Evolutionary conservation across 2,888 invertebrate genomes (phyloP).

Genomic region (Archaeoteleia sp.): DNA sequence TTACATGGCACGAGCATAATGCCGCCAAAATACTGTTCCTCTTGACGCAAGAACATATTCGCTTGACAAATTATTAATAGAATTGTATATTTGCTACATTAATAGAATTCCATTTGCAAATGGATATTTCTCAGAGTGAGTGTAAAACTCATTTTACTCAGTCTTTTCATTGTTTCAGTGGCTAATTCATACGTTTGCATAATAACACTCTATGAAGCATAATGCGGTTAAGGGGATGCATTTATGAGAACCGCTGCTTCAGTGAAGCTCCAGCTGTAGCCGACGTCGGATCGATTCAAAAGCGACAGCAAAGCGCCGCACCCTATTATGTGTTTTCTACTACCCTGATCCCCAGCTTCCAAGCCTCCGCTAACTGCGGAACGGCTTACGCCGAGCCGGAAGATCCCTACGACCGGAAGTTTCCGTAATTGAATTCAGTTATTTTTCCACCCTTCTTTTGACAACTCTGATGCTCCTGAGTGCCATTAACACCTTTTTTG

Average conservation of each 20-base stretch:
- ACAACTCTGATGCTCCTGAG: slow-evolving; percentile 18
- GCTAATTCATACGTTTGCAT: slow-evolving; percentile 44
- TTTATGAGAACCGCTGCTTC: slow-evolving; percentile 67
- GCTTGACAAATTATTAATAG: too few relatives aligned
- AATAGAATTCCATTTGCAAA: too few relatives aligned
- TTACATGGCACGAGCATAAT: too few relatives aligned
- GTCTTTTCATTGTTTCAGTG: slow-evolving; percentile 30
- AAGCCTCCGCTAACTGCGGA: slow-evolving; percentile 53
- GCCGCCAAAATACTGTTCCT: too few relatives aligned
- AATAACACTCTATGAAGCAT: slow-evolving; percentile 30
- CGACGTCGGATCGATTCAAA: slow-evolving; percentile 73
- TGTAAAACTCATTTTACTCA: too few relatives aligned
- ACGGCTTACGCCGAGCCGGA: slow-evolving; percentile 61
- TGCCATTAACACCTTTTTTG: slow-evolving; percentile 18
- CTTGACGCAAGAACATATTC: too few relatives aligned
- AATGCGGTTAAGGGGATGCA: slow-evolving; percentile 48
- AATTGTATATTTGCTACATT: too few relatives aligned
- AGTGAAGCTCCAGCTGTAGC: slow-evolving; percentile 65
- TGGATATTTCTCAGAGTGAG: too few relatives aligned
- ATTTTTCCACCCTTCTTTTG: slow-evolving; percentile 50
- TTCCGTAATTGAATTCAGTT: slow-evolving; percentile 65
- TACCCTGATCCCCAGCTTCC: slow-evolving; percentile 47
- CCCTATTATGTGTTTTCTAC: slow-evolving; percentile 70
- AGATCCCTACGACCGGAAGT: slow-evolving; percentile 62
- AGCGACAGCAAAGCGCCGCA: slow-evolving; percentile 71